Percentiles rank a stretch among this genome's conserved stretches.
Conservation (phyloP, 2,797 vertebrate species). For the Myripristis murdjan region DNA sequence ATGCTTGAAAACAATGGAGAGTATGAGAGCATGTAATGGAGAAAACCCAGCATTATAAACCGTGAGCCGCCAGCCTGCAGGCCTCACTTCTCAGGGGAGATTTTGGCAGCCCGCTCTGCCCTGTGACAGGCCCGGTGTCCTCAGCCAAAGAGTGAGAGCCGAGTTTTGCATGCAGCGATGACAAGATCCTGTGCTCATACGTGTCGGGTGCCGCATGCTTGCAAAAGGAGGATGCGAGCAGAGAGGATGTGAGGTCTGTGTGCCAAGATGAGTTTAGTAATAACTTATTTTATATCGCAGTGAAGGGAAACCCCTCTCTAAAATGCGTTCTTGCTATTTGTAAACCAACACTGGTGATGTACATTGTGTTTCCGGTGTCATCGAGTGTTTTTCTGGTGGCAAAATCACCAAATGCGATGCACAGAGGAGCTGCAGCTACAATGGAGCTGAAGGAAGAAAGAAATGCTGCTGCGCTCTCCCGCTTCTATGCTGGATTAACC, state of each 20-base stretch:
- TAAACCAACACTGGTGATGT: no score
- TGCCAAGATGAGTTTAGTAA: background rate
- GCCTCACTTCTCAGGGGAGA: conserved; percentile 50
- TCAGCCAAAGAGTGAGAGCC: conserved; percentile 46
- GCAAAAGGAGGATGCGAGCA: conserved; percentile 18
- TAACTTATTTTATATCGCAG: no score
- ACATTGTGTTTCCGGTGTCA: no score
- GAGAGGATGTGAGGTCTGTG: conserved; percentile 30
- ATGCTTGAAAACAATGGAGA: conserved; percentile 70
- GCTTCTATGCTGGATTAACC: no score
- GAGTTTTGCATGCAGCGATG: conserved; percentile 51
- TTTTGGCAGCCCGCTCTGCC: conserved; percentile 52
- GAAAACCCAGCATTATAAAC: conserved; percentile 70
- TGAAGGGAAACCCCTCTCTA: no score
- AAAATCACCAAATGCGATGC: no score
- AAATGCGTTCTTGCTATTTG: no score
- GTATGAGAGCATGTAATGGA: conserved; percentile 75
- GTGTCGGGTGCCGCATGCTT: conserved; percentile 19
- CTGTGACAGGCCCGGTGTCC: conserved; percentile 36
- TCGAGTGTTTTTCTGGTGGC: no score
- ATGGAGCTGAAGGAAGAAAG: no score
- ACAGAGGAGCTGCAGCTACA: no score
- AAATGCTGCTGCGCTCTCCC: no score
- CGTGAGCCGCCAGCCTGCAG: conserved; percentile 57
- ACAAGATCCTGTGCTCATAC: conserved; percentile 68